Percentiles rank a stretch among this genome's conserved stretches.
These are phyloP conservation scores for Pilophorus perplexus DNA, from an alignment of 2,888 invertebrate genomes.

Conservation along the genomic window DNA sequence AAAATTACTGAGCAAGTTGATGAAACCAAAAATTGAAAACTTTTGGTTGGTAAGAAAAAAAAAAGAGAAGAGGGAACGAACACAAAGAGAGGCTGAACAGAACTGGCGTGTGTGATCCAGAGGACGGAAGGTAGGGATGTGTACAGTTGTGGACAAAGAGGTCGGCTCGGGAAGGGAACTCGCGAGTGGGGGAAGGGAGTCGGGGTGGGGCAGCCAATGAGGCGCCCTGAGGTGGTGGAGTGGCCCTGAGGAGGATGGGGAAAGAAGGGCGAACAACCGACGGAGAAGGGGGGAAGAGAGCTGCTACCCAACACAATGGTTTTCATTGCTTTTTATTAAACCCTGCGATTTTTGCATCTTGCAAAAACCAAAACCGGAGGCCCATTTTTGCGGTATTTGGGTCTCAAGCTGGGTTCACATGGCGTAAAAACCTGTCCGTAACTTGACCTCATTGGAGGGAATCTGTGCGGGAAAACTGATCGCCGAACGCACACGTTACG, in stretches of 20 bases:
- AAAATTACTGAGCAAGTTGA: neutral
- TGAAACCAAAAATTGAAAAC: neutral
- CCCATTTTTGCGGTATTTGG: too few relatives aligned
- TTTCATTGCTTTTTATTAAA: too few relatives aligned
- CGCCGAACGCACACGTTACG: too few relatives aligned
- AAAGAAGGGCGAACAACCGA: too few relatives aligned
- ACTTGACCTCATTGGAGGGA: too few relatives aligned
- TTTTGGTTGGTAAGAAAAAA: neutral
- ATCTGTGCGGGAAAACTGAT: too few relatives aligned
- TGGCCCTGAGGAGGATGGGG: neutral
- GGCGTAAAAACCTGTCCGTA: too few relatives aligned
- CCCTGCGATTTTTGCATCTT: too few relatives aligned
- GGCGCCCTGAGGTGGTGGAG: neutral
- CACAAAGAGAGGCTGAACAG: conserved; percentile 21
- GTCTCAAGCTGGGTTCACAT: too few relatives aligned
- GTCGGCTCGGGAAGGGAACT: conserved; percentile 13
- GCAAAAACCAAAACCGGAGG: too few relatives aligned
- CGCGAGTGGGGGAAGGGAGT: neutral
- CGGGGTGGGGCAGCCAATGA: neutral
- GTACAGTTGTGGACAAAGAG: conserved; percentile 13
- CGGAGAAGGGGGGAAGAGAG: neutral
- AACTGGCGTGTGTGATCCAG: conserved; percentile 36
- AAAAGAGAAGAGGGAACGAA: conserved; percentile 22
- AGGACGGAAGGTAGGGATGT: conserved; percentile 26
- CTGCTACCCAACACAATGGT: too few relatives aligned